These are phyloP conservation scores for Drosophila pseudoananassae DNA, from an alignment of 1,140 invertebrate genomes.

Conservation along the genomic window DNA sequence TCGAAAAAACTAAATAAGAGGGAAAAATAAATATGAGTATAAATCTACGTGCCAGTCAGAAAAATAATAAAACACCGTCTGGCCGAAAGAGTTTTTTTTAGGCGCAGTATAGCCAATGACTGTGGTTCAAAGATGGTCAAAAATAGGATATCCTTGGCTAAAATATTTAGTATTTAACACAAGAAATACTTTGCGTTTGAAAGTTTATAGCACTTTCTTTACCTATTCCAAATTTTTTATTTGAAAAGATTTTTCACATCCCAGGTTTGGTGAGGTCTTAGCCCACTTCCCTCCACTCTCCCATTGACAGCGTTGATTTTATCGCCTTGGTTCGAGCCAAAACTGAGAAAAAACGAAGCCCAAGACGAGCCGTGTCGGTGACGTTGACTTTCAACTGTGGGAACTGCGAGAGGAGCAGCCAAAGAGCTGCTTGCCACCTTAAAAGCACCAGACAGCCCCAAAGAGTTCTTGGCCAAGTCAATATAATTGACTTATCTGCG, in stretches of 20 bases:
- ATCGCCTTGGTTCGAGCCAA: slow-evolving; percentile 67
- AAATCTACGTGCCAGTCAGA: slow-evolving; percentile 76
- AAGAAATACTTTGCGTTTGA: no score
- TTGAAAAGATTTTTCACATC: not conserved
- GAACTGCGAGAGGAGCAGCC: slow-evolving; percentile 53
- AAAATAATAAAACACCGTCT: slow-evolving; percentile 76
- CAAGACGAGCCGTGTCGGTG: slow-evolving; percentile 26
- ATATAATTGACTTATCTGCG: slow-evolving; percentile 80
- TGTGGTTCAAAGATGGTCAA: slow-evolving; percentile 34
- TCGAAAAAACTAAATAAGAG: slow-evolving; percentile 45
- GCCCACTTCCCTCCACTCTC: slow-evolving; percentile 49
- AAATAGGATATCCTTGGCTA: not conserved
- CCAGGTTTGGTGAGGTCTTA: not conserved
- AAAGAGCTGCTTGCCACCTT: slow-evolving; percentile 60
- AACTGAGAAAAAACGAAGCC: slow-evolving; percentile 16
- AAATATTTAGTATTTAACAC: no score
- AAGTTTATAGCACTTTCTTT: no score
- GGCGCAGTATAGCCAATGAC: slow-evolving; percentile 57
- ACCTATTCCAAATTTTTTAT: not conserved
- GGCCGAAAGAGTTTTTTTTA: slow-evolving; percentile 38
- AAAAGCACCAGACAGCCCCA: slow-evolving; percentile 54
- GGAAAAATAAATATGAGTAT: slow-evolving; percentile 68
- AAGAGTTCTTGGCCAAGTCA: slow-evolving; percentile 72
- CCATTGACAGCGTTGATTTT: slow-evolving; percentile 75
- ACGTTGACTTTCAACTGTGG: slow-evolving; percentile 68